Conservation (phyloP, 2,888 invertebrate species). For the Synanthedon tipuliformis region DNA sequence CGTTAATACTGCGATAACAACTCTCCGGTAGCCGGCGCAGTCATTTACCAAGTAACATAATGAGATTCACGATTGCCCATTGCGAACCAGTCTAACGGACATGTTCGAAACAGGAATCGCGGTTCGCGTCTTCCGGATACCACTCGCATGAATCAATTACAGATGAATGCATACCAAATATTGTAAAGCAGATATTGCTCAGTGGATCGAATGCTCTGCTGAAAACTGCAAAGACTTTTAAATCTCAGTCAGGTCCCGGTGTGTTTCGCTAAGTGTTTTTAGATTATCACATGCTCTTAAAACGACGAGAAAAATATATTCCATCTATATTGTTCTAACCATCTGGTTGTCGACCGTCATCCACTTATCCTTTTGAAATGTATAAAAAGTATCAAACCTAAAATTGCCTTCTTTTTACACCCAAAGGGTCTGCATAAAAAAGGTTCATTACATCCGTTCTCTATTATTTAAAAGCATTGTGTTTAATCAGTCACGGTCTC, state of each 20-base stretch:
- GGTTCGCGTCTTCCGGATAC: slow-evolving; percentile 34
- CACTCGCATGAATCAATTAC: slow-evolving; percentile 18
- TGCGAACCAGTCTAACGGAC: slow-evolving; percentile 8
- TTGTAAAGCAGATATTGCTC: neutral
- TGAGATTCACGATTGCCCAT: slow-evolving; percentile 26
- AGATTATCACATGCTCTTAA: too few relatives aligned
- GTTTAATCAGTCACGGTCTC: neutral
- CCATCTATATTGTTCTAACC: too few relatives aligned
- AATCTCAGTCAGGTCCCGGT: too few relatives aligned
- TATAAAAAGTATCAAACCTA: too few relatives aligned
- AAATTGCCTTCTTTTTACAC: too few relatives aligned
- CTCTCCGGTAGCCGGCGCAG: slow-evolving; percentile 11
- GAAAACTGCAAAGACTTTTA: too few relatives aligned
- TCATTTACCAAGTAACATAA: slow-evolving; percentile 23
- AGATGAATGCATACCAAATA: slow-evolving; percentile 19
- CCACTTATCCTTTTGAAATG: too few relatives aligned
- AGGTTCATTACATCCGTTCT: neutral
- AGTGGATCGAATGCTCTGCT: too few relatives aligned
- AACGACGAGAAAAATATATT: too few relatives aligned
- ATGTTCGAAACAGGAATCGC: slow-evolving; percentile 40
- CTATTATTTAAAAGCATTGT: neutral
- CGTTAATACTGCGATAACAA: neutral
- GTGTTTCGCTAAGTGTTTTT: too few relatives aligned
- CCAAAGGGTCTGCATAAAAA: too few relatives aligned
- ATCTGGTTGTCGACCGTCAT: too few relatives aligned